phyloP scores from a whole-genome alignment of 2,113 vertebrate species.

The Lepidiolamprologus cunningtoni region DNA sequence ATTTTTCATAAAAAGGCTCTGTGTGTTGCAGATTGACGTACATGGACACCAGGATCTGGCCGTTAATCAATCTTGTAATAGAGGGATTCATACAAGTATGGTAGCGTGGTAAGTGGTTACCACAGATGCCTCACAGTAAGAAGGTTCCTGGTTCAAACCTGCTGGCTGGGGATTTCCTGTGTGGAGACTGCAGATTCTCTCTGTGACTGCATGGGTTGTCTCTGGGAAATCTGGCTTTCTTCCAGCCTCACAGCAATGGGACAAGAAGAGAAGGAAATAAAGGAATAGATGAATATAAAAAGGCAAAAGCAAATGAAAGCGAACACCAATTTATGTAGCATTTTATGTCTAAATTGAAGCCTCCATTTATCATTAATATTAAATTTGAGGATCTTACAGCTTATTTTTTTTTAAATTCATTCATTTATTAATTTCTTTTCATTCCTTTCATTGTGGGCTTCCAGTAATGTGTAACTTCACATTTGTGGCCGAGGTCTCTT shows the following conservation, averaged over 20 bases:
- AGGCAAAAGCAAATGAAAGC: background rate
- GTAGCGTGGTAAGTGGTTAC: background rate
- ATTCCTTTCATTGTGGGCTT: background rate
- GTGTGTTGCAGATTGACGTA: background rate
- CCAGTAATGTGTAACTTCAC: no score
- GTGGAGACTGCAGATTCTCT: background rate
- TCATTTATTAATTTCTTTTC: background rate
- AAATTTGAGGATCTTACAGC: accelerated
- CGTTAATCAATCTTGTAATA: background rate
- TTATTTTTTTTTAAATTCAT: background rate
- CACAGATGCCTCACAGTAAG: background rate
- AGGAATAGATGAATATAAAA: background rate
- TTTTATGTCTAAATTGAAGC: background rate
- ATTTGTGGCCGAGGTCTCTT: background rate
- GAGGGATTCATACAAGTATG: background rate
- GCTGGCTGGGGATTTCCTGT: background rate
- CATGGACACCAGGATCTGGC: background rate
- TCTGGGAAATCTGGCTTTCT: background rate
- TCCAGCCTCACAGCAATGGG: background rate
- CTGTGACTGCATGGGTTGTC: background rate
- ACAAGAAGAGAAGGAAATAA: background rate
- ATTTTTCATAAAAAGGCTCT: background rate
- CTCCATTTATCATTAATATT: background rate
- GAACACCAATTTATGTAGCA: background rate
- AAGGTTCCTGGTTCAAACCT: background rate